Conservation (phyloP, 2,888 invertebrate genomes). For the Nemapogon koenigi region DNA sequence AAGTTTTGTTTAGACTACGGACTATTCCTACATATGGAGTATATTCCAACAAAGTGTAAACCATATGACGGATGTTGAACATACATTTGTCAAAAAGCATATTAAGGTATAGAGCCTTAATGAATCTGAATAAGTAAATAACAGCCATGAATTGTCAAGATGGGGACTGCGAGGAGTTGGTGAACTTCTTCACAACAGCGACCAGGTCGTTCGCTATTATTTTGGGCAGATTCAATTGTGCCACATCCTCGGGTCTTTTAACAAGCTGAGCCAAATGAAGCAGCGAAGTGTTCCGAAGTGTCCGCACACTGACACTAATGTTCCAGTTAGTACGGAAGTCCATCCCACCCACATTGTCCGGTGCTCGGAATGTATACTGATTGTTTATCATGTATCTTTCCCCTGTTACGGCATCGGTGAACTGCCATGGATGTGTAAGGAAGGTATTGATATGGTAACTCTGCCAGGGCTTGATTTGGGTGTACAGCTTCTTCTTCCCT, state of each 20-base stretch:
- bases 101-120: too few species aligned
- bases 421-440: slow-evolving; percentile 86
- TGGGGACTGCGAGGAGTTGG: too few species aligned
- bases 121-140: too few species aligned
- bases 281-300: slow-evolving; percentile 49
- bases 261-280: slow-evolving; percentile 44
- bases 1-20: too few species aligned
- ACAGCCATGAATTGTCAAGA: too few species aligned
- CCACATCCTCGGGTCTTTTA: slow-evolving; percentile 28
- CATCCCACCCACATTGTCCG: slow-evolving; percentile 31
- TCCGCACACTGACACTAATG: slow-evolving; percentile 58
- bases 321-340: slow-evolving; percentile 45
- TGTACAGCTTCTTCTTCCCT: slow-evolving; percentile 68
- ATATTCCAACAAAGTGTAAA: too few species aligned
- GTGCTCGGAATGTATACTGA: slow-evolving; percentile 50
- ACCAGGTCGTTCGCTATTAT: slow-evolving; percentile 39
- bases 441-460: slow-evolving; percentile 76
- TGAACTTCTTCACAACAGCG: slow-evolving; percentile 17
- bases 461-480: slow-evolving; percentile 58
- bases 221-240: slow-evolving; percentile 43
- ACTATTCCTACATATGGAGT: too few species aligned
- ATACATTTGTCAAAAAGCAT: too few species aligned
- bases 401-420: slow-evolving; percentile 71
- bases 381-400: slow-evolving; percentile 68
- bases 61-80: too few species aligned